These are phyloP conservation scores for Limnephilus marmoratus DNA, from an alignment of 2,888 invertebrate species.

Conservation along the genomic window DNA sequence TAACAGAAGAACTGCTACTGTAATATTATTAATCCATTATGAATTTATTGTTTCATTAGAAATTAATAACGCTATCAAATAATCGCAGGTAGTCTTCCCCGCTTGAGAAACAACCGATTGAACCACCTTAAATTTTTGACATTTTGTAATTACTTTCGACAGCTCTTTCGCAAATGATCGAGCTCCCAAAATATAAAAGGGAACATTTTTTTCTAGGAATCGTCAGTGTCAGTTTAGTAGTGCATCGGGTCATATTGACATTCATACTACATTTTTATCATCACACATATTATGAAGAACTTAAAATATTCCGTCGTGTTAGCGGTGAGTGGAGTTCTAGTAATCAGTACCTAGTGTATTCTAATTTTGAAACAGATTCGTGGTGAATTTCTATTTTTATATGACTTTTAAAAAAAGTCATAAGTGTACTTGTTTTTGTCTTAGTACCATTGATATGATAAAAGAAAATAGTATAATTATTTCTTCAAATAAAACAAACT, in stretches of 20 bases:
- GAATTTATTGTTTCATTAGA: background rate
- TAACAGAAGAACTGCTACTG: too few relatives aligned
- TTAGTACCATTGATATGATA: too few relatives aligned
- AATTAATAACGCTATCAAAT: background rate
- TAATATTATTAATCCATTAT: background rate
- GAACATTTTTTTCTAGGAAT: background rate
- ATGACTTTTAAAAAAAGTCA: too few relatives aligned
- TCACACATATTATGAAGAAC: background rate
- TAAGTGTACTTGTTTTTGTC: too few relatives aligned
- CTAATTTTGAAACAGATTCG: too few relatives aligned
- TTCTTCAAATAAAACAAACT: too few relatives aligned
- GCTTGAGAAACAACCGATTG: background rate
- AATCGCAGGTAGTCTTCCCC: constrained; percentile 8
- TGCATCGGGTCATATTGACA: background rate
- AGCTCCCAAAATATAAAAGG: background rate
- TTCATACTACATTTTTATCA: background rate
- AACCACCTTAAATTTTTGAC: background rate
- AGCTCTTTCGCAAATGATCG: constrained; percentile 16
- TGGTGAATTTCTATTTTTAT: too few relatives aligned
- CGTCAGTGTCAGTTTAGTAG: background rate
- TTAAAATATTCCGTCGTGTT: background rate
- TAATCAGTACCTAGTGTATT: background rate
- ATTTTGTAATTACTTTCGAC: constrained; percentile 18
- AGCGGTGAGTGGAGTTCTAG: background rate
- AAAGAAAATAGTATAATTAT: too few relatives aligned